Percentiles rank a stretch among this genome's conserved stretches.
phyloP scores from a whole-genome alignment of 2,888 invertebrate species.

The Lasioglossum villosulum region DNA sequence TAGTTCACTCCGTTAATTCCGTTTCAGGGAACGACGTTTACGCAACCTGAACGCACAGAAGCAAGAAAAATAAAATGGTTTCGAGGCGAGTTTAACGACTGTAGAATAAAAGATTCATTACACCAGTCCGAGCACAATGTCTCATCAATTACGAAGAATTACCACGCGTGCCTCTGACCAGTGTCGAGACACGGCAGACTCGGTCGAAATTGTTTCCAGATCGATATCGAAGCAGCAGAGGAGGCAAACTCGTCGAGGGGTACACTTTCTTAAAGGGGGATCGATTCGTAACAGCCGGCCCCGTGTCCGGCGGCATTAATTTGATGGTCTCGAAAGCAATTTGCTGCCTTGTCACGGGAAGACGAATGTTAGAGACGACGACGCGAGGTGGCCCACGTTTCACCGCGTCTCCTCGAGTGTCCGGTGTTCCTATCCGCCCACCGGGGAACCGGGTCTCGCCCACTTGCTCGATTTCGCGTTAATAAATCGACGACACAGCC shows the following conservation, averaged over 20 bases:
- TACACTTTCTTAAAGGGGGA: slow-evolving; percentile 51
- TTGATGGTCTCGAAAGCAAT: slow-evolving; percentile 73
- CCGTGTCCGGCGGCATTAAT: slow-evolving; percentile 64
- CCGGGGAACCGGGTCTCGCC: neutral
- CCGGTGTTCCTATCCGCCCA: slow-evolving; percentile 28
- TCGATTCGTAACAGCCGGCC: slow-evolving; percentile 52
- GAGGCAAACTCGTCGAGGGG: neutral
- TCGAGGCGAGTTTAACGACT: neutral
- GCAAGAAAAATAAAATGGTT: neutral
- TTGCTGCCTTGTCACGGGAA: slow-evolving; percentile 74
- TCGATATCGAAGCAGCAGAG: neutral
- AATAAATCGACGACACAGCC: slow-evolving; percentile 56
- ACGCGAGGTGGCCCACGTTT: slow-evolving; percentile 43
- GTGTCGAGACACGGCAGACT: neutral
- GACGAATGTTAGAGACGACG: slow-evolving; percentile 70
- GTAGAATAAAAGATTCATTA: neutral
- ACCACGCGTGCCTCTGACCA: neutral
- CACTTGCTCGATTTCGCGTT: slow-evolving; percentile 38
- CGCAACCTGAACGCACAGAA: neutral
- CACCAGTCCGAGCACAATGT: neutral
- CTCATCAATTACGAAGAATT: neutral
- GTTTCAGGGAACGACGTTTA: no score
- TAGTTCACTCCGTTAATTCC: no score
- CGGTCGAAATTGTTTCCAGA: neutral
- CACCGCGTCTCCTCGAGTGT: slow-evolving; percentile 37